Evolutionary conservation across 1,140 invertebrate species (phyloP).

Genomic region (Magallana ariakensis): DNA sequence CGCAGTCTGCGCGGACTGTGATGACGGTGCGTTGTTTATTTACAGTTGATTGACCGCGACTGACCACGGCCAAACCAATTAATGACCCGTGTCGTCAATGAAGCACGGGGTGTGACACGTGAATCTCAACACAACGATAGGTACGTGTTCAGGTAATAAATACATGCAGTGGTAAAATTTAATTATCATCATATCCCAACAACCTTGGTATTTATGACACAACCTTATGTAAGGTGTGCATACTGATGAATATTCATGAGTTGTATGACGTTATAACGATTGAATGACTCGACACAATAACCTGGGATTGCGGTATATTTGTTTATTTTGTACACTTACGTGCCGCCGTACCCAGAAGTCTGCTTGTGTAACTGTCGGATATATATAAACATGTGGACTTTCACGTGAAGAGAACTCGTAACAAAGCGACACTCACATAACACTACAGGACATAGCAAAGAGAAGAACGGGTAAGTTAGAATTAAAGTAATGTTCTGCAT

Average conservation of each 20-base stretch:
- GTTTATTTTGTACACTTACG: background rate
- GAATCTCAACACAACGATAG: background rate
- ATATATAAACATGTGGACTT: background rate
- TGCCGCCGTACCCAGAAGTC: background rate
- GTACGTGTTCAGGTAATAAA: background rate
- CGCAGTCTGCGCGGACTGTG: too few species aligned
- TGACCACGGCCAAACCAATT: background rate
- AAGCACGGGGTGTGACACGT: background rate
- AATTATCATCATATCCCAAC: too few species aligned
- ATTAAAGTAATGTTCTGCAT: background rate
- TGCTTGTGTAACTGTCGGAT: background rate
- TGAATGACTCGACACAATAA: background rate
- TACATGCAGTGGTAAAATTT: too few species aligned
- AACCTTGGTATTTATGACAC: too few species aligned
- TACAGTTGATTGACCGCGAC: background rate
- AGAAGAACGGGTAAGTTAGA: too few species aligned
- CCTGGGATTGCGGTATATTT: background rate
- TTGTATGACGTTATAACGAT: background rate
- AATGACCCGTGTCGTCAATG: background rate
- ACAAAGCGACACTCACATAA: background rate
- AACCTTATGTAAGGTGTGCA: background rate
- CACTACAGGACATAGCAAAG: background rate
- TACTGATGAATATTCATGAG: background rate
- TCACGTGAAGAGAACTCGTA: background rate
- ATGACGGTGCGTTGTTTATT: too few species aligned